These are phyloP conservation scores for Epistrophe grossulariae DNA, from an alignment of 2,888 invertebrate genomes.

Conservation along the genomic window DNA sequence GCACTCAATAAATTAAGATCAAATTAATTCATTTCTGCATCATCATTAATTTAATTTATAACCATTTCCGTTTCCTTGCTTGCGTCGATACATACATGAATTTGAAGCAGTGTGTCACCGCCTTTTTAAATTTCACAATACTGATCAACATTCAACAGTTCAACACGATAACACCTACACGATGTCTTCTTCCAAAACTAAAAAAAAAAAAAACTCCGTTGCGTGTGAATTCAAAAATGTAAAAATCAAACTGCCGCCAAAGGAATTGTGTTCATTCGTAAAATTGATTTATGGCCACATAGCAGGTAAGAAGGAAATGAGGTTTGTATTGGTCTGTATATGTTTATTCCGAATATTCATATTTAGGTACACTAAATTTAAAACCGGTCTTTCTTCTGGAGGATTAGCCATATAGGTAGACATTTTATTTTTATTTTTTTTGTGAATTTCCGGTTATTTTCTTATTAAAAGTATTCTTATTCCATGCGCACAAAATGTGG, in stretches of 20 bases:
- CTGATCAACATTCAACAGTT: not conserved
- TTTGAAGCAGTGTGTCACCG: slow-evolving; percentile 28
- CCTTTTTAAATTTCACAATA: slow-evolving; percentile 24
- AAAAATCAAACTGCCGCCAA: not conserved
- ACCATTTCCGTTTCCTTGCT: slow-evolving; percentile 1
- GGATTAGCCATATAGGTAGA: not conserved
- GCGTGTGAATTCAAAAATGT: not conserved
- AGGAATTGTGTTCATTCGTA: slow-evolving; percentile 1
- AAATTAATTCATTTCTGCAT: not conserved
- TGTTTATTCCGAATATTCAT: not conserved
- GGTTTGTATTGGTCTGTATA: not conserved
- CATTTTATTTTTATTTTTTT: not conserved
- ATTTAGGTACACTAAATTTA: too few relatives aligned
- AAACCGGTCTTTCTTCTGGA: too few relatives aligned
- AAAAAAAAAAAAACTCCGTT: not conserved
- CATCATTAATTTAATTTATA: not conserved
- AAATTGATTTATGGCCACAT: slow-evolving; percentile 28
- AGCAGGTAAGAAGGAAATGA: not conserved
- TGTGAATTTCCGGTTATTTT: slow-evolving; percentile 51
- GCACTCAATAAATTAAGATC: not conserved
- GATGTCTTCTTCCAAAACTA: not conserved
- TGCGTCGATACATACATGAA: not conserved
- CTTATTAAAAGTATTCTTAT: too few relatives aligned
- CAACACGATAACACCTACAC: not conserved
- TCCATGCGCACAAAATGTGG: slow-evolving; percentile 21